Evolutionary conservation across 2,888 invertebrate genomes (phyloP).

Genomic region (Leucophenga maculata): DNA sequence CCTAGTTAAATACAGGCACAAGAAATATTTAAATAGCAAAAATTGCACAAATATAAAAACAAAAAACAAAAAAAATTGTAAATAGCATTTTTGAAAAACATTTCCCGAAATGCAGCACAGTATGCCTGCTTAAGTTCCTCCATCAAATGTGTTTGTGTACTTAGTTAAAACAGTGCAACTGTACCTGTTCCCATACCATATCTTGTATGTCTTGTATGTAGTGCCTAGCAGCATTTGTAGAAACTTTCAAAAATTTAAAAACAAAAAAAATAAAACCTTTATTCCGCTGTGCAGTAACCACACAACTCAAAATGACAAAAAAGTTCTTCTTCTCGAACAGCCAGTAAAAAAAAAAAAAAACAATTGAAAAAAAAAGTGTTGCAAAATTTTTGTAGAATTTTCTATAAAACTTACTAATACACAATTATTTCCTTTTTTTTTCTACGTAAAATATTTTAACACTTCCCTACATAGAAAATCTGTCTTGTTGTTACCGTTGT

Average conservation of each 20-base stretch:
- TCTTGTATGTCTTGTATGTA: conserved; percentile 39
- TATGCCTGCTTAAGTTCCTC: conserved; percentile 19
- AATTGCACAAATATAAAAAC: neutral
- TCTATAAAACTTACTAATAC: conserved; percentile 42
- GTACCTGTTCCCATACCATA: conserved; percentile 25
- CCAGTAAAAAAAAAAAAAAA: conserved; percentile 34
- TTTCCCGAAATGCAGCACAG: neutral
- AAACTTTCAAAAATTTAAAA: conserved; percentile 44
- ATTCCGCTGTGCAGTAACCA: conserved; percentile 47
- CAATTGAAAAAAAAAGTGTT: conserved; percentile 35
- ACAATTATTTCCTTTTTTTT: conserved; percentile 21
- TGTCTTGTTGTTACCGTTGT: conserved; percentile 98
- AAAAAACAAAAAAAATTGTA: neutral
- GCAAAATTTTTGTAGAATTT: neutral
- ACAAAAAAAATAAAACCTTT: conserved; percentile 27
- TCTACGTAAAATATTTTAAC: conserved; percentile 23
- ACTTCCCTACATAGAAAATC: conserved; percentile 85
- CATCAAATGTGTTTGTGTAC: neutral
- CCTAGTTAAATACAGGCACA: too few relatives aligned
- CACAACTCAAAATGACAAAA: conserved; percentile 36
- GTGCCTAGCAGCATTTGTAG: conserved; percentile 46
- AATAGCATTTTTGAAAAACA: neutral
- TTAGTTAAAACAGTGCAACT: conserved; percentile 15
- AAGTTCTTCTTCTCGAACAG: conserved; percentile 55
- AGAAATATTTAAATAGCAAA: neutral